A percentile compares a stretch with the other conserved stretches of the same genome.
phyloP scores from a whole-genome alignment of 2,113 vertebrate species.

The Bujurquina vittata region DNA sequence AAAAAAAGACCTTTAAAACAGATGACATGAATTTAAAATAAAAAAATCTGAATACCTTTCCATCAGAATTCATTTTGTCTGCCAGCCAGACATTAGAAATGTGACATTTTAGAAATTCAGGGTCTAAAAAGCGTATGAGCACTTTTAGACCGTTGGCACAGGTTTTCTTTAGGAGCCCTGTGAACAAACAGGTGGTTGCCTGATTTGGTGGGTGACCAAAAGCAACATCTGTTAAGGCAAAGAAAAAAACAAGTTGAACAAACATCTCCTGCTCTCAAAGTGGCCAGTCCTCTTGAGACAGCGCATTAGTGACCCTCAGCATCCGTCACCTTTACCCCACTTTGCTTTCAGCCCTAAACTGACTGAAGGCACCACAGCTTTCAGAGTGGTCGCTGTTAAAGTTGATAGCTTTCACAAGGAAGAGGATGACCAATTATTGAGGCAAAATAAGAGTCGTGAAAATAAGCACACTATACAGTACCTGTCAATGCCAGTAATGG shows the following conservation, averaged over 20 bases:
- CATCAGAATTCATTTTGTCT: neutral
- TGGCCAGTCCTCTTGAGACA: neutral
- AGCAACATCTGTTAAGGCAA: constrained; percentile 66
- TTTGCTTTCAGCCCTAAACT: constrained; percentile 22
- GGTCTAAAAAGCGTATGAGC: neutral
- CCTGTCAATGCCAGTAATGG: neutral
- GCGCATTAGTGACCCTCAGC: constrained; percentile 61
- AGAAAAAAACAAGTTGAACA: constrained; percentile 59
- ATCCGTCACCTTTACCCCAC: constrained; percentile 61
- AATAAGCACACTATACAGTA: neutral
- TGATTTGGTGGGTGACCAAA: constrained; percentile 26
- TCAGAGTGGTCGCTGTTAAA: neutral
- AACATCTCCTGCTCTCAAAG: constrained; percentile 53
- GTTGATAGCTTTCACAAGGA: neutral
- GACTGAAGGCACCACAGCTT: constrained; percentile 5
- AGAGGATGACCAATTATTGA: neutral
- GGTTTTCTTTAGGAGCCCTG: neutral
- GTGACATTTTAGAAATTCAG: neutral
- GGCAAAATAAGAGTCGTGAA: neutral
- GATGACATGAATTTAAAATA: neutral
- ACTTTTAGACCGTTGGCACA: neutral
- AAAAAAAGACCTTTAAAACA: neutral
- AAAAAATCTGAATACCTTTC: neutral
- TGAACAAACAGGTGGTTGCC: constrained; percentile 28
- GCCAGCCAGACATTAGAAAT: neutral